Evolutionary conservation across 2,888 invertebrate species (phyloP), one percentile per base, ranked within the genome.

Genomic region (Sicus ferrugineus): DNA sequence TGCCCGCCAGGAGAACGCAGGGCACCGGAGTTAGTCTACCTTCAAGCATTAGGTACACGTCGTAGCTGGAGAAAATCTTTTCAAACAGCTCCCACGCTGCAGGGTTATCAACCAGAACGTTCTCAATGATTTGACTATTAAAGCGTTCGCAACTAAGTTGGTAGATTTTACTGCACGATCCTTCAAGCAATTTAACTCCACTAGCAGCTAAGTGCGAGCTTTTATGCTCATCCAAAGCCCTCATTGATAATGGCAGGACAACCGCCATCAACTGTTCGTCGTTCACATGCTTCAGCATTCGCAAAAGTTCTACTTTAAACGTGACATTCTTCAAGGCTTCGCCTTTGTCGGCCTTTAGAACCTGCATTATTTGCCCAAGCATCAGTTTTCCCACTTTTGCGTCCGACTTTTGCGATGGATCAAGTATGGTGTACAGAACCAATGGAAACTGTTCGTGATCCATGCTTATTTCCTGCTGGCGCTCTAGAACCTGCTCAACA

Each of bases 381-480:
- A 66, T 3, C 9, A 56, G 5, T 54, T 26, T 56, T 2, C 66
- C 42, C 42, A 56, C 4, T 30, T 31, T n/a, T 30, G 30, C 21
- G 2, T 31, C 14, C 16, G 2, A 3, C 1, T 54, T 28, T 21
- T 73, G 72, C 26, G 30, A 30, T 31, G 70, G 63, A n/a, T 75
- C 74, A 11, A 92, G 75, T 67, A 91, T 83, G 14, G 89, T 89
- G 73, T 89, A 90, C 1, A 93, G 79, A 23, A 90, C 85, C 48
- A 91, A 84, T 0, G 89, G 86, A 21, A 92, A 82, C 79, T 93
- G 93, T 72, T 91, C 89, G 46, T 88, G 84, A 77, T 93, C 93
- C 72, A 91, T 81, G 31, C 88, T 74, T 50, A 93, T 86, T 79
- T 93, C 93, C 67, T 88, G 85, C 71, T 85, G 85, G 54, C 88